These are phyloP conservation scores for Temnopleurus reevesii DNA, from an alignment of 53 echinoderm and acorn worm species.

Conservation along the genomic window DNA sequence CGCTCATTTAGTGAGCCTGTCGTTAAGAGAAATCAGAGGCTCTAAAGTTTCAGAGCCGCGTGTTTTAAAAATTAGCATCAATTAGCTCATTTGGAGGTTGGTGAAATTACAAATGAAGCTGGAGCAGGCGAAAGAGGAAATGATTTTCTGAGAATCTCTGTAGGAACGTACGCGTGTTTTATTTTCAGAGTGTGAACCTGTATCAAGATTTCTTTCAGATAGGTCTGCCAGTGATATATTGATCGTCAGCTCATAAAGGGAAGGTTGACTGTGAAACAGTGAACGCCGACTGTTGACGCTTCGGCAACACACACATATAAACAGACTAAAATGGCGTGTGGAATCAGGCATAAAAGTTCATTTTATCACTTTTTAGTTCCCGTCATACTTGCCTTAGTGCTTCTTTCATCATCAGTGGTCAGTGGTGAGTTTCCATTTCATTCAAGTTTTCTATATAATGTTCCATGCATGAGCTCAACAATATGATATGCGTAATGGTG, in stretches of 20 bases:
- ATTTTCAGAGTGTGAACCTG: not conserved
- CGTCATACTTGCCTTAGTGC: slow-evolving; percentile 35
- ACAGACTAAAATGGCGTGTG: slow-evolving; percentile 44
- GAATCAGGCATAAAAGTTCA: slow-evolving; percentile 33
- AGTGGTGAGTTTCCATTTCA: not conserved
- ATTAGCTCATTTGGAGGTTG: not conserved
- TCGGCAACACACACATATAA: not conserved
- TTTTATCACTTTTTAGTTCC: slow-evolving; percentile 41
- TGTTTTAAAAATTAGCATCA: not conserved
- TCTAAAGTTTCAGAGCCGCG: not conserved
- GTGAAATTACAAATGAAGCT: not conserved
- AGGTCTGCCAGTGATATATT: not conserved
- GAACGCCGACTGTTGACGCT: not conserved
- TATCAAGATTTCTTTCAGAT: not conserved
- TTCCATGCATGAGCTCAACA: too few relatives aligned
- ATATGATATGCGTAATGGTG: too few relatives aligned
- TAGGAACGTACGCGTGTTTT: not conserved
- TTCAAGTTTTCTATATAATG: too few relatives aligned
- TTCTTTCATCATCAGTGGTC: slow-evolving; percentile 18
- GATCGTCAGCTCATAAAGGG: not conserved
- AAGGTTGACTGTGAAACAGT: not conserved
- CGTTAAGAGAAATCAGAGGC: not conserved
- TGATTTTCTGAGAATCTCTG: not conserved
- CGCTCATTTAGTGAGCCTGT: not conserved
- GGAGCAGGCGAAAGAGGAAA: not conserved